Conservation (phyloP, 2,113 vertebrate species). For the Arvicanthis niloticus region DNA sequence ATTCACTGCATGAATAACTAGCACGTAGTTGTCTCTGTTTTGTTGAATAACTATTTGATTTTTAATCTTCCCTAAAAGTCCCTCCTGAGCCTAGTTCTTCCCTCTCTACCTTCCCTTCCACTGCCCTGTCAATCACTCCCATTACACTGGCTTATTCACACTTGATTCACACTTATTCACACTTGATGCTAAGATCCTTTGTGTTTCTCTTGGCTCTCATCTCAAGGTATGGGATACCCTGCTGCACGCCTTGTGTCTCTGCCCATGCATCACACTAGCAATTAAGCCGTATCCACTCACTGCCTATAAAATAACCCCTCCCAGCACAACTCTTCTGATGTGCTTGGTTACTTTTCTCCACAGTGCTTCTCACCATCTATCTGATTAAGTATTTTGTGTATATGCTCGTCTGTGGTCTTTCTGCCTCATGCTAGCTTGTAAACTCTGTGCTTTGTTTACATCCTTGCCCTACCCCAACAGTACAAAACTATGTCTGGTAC, state of each 20-base stretch:
- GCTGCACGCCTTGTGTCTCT: not conserved
- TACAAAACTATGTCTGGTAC: not conserved
- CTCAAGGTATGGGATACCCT: not conserved
- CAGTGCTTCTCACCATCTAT: not conserved
- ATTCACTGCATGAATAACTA: not conserved
- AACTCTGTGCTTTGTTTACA: constrained; percentile 16
- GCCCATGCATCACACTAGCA: not conserved
- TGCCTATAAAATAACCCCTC: not conserved
- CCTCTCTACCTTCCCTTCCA: not conserved
- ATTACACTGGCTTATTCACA: not conserved
- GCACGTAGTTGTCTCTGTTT: not conserved
- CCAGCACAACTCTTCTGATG: not conserved
- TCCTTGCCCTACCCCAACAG: not conserved
- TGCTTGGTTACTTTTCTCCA: constrained; percentile 32
- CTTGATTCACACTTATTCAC: not conserved
- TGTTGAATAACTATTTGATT: constrained; percentile 24
- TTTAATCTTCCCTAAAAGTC: not conserved
- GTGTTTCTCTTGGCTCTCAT: not conserved
- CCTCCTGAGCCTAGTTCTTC: not conserved
- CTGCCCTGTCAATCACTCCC: not conserved
- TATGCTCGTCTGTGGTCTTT: not conserved
- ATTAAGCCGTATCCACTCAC: not conserved
- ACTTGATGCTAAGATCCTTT: not conserved
- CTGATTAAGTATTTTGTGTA: not conserved
- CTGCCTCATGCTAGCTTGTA: not conserved